Conservation (phyloP, 2,888 invertebrate species). For the Luffia ferchaultella region DNA sequence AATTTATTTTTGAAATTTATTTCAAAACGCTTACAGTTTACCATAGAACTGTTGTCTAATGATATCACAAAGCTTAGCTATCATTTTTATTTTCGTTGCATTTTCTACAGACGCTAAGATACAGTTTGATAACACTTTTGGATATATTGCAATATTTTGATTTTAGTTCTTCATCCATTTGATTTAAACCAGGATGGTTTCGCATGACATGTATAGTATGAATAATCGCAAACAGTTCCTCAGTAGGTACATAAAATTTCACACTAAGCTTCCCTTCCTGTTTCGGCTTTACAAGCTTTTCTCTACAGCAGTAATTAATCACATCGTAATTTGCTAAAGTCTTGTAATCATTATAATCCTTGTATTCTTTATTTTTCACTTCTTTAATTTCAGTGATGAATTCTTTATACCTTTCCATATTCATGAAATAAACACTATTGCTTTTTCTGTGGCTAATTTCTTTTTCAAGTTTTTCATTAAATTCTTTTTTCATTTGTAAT, state of each 20-base stretch:
- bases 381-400: constrained; percentile 35
- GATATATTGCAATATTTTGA: constrained; percentile 47
- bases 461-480: constrained; percentile 30
- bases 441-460: constrained; percentile 34
- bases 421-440: constrained; percentile 35
- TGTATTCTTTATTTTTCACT: constrained; percentile 28
- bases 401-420: constrained; percentile 28
- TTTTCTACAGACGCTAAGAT: constrained; percentile 33
- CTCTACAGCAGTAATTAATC: constrained; percentile 25
- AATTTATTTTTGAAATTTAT: too few relatives aligned
- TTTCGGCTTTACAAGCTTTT: constrained; percentile 33
- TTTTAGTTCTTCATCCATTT: constrained; percentile 35
- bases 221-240: constrained; percentile 40
- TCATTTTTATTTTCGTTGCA: constrained; percentile 21
- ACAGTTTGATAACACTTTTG: constrained; percentile 42
- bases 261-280: constrained; percentile 22
- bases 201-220: constrained; percentile 46
- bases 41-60: too few relatives aligned
- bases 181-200: constrained; percentile 32
- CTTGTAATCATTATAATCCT: constrained; percentile 39
- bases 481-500: constrained; percentile 33
- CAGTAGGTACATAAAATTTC: constrained; percentile 36
- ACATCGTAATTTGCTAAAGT: constrained; percentile 40
- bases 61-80: too few relatives aligned
- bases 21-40: too few relatives aligned